Evolutionary conservation across 2,888 invertebrate species (phyloP).

Genomic region (Himalopsyche japonica): DNA sequence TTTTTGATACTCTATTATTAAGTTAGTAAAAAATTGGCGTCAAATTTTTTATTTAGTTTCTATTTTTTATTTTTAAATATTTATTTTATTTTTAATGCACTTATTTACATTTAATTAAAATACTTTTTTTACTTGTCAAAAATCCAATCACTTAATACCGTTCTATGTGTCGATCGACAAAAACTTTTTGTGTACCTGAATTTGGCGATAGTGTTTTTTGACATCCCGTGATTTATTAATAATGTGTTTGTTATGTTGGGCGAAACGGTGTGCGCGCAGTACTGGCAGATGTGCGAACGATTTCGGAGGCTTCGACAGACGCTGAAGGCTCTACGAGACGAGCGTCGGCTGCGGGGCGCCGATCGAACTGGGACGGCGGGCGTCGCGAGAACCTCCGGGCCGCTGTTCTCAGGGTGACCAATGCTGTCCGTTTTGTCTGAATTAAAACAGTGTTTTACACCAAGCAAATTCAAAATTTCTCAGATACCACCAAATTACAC

Average conservation of each 20-base stretch:
- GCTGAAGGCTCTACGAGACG: constrained; percentile 38
- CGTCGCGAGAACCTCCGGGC: constrained; percentile 45
- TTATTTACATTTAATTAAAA: too few relatives aligned
- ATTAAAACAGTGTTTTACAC: too few relatives aligned
- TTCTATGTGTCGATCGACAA: background rate
- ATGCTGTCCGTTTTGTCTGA: too few relatives aligned
- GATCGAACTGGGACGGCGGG: constrained; percentile 44
- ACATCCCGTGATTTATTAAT: background rate
- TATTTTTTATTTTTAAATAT: too few relatives aligned
- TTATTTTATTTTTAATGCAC: too few relatives aligned
- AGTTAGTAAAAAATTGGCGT: too few relatives aligned
- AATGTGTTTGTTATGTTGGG: background rate
- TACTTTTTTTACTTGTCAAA: background rate
- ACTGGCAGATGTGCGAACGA: background rate
- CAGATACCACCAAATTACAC: too few relatives aligned
- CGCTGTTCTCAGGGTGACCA: constrained; percentile 44
- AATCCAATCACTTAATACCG: background rate
- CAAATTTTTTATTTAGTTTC: too few relatives aligned
- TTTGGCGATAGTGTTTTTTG: background rate
- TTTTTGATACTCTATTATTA: too few relatives aligned
- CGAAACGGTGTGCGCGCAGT: background rate
- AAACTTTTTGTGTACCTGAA: background rate
- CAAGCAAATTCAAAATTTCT: too few relatives aligned
- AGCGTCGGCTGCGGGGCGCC: constrained; percentile 42
- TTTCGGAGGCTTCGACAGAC: constrained; percentile 6